Conservation (phyloP, 92 coral and sea anemone genomes). For the Palythoa grandis region DNA sequence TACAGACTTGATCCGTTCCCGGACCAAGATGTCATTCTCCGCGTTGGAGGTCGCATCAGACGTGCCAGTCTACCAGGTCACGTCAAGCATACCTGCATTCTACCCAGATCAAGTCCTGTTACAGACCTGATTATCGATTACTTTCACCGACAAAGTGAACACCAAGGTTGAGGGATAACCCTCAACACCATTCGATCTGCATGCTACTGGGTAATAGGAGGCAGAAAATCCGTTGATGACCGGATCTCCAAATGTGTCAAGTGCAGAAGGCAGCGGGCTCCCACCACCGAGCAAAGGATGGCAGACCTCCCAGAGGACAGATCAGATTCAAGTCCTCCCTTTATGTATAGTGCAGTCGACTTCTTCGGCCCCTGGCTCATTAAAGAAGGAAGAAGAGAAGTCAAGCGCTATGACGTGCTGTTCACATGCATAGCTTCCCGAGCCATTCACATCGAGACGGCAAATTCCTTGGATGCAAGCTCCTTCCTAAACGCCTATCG, state of each 20-base stretch:
- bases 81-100: constrained; percentile 16
- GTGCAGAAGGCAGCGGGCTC: too few relatives aligned
- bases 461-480: constrained; percentile 17
- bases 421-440: constrained; percentile 34
- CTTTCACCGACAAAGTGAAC: constrained; percentile 11
- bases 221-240: constrained; percentile 11
- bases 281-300: too few relatives aligned
- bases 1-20: constrained; percentile 41
- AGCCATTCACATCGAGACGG: constrained; percentile 24
- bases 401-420: constrained; percentile 39
- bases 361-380: constrained; percentile 38
- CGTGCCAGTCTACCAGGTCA: background rate
- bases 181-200: background rate
- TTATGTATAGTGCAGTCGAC: constrained; percentile 33
- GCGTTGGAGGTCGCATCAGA: constrained; percentile 33
- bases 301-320: constrained; percentile 40
- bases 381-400: constrained; percentile 37
- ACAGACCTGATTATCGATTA: constrained; percentile 8
- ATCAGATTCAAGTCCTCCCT: constrained; percentile 25
- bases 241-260: constrained; percentile 27
- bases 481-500: constrained; percentile 37
- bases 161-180: constrained; percentile 44
- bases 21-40: constrained; percentile 33
- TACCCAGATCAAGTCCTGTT: constrained; percentile 20
- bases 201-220: constrained; percentile 37